Conservation (phyloP, 2,888 invertebrate genomes). For the Agrochola lychnidis region DNA sequence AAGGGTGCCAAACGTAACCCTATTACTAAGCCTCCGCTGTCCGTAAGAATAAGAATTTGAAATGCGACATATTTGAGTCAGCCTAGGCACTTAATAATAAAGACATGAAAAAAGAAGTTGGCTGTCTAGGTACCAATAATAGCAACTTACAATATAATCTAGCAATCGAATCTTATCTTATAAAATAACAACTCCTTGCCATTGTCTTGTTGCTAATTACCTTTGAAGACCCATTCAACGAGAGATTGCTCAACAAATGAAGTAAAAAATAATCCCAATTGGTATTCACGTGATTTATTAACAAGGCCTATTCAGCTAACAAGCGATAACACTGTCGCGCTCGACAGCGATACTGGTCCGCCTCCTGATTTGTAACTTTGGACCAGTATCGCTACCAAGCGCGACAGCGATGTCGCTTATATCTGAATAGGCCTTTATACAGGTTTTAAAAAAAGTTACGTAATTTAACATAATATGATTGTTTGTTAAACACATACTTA, state of each 20-base stretch:
- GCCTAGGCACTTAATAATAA: neutral
- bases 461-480: conserved; percentile 10
- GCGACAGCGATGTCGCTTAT: too few species aligned
- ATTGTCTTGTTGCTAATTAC: conserved; percentile 10
- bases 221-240: neutral
- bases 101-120: neutral
- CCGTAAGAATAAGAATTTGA: neutral
- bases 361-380: too few species aligned
- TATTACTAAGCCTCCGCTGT: too few species aligned
- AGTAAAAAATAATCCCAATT: neutral
- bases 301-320: too few species aligned
- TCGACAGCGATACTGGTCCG: too few species aligned
- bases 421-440: too few species aligned
- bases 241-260: neutral
- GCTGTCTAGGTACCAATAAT: neutral
- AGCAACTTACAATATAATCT: neutral
- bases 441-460: conserved; percentile 4
- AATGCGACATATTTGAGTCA: neutral
- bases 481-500: conserved; percentile 33
- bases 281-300: neutral
- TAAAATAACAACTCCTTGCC: neutral
- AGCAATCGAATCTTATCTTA: neutral
- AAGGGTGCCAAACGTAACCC: too few species aligned
- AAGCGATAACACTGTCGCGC: too few species aligned
- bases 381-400: too few species aligned